These are phyloP conservation scores for Knipowitschia caucasica DNA, from an alignment of 2,797 vertebrate species.

Conservation along the genomic window DNA sequence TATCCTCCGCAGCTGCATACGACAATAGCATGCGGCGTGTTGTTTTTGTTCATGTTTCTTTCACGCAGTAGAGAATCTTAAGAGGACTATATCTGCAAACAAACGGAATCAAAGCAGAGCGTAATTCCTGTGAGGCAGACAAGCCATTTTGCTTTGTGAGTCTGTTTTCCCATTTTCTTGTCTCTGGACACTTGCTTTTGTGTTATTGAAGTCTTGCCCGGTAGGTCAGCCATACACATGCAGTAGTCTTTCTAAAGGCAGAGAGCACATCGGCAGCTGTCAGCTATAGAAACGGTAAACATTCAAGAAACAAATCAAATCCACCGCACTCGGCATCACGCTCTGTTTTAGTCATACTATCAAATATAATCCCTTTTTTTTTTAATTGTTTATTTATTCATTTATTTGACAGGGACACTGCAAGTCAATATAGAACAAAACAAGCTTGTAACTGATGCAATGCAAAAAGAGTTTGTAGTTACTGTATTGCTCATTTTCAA, in stretches of 20 bases:
- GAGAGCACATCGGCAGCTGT: constrained; percentile 11
- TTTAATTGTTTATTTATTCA: no score
- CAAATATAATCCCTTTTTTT: no score
- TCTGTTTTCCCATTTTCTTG: constrained; percentile 24
- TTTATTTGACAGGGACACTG: no score
- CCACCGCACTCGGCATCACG: no score
- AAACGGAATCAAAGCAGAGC: constrained; percentile 58
- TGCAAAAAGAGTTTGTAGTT: no score
- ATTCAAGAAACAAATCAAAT: background rate
- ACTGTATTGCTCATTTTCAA: no score
- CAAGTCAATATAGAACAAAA: no score
- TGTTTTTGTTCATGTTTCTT: constrained; percentile 56
- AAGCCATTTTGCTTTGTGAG: constrained; percentile 47
- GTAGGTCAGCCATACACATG: constrained; percentile 7
- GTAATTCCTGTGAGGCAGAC: constrained; percentile 51
- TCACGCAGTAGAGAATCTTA: constrained; percentile 45
- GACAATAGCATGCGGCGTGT: constrained; percentile 48
- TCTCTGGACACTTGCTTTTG: constrained; percentile 38
- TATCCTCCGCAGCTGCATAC: constrained; percentile 40
- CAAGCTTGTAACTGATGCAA: no score
- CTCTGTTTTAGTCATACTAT: background rate
- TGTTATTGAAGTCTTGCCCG: constrained; percentile 21
- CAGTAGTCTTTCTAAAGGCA: background rate
- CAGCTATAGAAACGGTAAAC: background rate
- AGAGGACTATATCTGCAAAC: constrained; percentile 52